Evolutionary conservation across 2,797 vertebrate species (phyloP).

Genomic region (Acipenser oxyrinchus): DNA sequence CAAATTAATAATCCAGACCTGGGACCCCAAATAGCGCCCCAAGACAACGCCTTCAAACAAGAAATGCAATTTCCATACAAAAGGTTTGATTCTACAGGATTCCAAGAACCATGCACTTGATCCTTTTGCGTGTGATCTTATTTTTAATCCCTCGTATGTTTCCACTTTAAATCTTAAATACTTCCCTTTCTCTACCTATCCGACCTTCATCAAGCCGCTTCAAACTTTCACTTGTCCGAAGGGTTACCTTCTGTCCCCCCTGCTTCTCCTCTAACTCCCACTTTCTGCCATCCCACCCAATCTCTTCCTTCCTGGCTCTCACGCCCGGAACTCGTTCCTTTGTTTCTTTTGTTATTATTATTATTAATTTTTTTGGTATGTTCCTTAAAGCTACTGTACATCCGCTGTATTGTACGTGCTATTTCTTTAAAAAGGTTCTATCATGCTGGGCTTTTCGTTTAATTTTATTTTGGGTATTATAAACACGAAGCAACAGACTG

Average conservation of each 20-base stretch:
- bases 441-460: too few species aligned
- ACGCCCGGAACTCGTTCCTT: constrained; percentile 41
- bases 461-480: too few species aligned
- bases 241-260: constrained; percentile 24
- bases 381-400: too few species aligned
- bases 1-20: constrained; percentile 34
- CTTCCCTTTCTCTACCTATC: constrained; percentile 12
- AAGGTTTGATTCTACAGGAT: not conserved
- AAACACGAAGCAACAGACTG: too few species aligned
- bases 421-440: too few species aligned
- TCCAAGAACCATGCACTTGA: not conserved
- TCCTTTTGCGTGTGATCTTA: not conserved
- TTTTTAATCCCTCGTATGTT: too few species aligned
- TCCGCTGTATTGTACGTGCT: too few species aligned
- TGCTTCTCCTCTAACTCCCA: constrained; percentile 13
- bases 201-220: constrained; percentile 11
- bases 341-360: constrained; percentile 19
- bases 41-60: constrained; percentile 15
- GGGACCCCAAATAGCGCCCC: constrained; percentile 20
- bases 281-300: constrained; percentile 35
- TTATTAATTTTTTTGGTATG: not conserved
- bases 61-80: not conserved
- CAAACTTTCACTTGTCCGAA: constrained; percentile 24
- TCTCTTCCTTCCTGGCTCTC: constrained; percentile 53
- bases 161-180: too few species aligned